phyloP scores from a whole-genome alignment of 2,888 invertebrate genomes.

The Beris chalybata region DNA sequence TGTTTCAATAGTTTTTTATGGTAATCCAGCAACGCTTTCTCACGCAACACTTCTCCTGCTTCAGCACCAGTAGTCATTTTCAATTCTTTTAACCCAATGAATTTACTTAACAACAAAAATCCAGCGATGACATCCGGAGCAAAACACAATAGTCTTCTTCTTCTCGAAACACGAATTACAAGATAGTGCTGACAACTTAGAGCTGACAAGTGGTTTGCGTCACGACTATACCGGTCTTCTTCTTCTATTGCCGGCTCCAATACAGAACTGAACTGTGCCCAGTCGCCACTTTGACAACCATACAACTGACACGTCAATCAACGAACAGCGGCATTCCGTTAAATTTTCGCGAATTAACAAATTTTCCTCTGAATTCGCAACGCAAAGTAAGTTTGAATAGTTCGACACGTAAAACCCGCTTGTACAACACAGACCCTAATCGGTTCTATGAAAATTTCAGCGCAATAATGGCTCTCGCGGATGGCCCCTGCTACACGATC shows the following conservation, averaged over 20 bases:
- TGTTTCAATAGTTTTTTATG: conserved; percentile 93
- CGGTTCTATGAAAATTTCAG: not conserved
- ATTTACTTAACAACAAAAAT: not conserved
- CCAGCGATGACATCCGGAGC: not conserved
- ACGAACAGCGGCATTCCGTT: conserved; percentile 12
- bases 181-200: conserved; percentile 13
- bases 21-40: conserved; percentile 90
- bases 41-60: conserved; percentile 58
- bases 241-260: not conserved
- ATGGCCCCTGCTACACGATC: conserved; percentile 93
- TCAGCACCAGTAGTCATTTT: conserved; percentile 50
- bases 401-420: not conserved
- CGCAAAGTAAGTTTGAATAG: not conserved
- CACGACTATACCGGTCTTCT: not conserved
- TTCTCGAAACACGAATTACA: not conserved
- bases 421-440: too few species aligned
- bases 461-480: conserved; percentile 29
- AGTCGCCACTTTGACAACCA: conserved; percentile 10
- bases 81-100: not conserved
- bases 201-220: not conserved
- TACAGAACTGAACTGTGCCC: not conserved
- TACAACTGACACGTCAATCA: conserved; percentile 27
- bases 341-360: not conserved
- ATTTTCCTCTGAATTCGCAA: not conserved
- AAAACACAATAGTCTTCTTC: not conserved